phyloP scores from a whole-genome alignment of 2,797 vertebrate genomes.

The Lithobates pipiens region DNA sequence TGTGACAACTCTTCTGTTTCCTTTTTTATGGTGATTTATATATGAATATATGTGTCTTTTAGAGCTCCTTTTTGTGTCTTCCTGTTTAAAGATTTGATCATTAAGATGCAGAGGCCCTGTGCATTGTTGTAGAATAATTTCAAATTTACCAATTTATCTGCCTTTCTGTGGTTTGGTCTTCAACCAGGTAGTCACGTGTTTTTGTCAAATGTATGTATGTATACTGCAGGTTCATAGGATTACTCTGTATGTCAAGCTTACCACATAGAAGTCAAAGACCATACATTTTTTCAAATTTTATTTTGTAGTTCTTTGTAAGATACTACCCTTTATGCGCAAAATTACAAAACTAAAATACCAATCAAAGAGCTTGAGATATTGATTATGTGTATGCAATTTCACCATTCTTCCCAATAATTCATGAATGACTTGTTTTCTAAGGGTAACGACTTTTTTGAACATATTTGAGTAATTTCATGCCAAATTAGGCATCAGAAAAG shows the following conservation, averaged over 20 bases:
- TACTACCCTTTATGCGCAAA: not conserved
- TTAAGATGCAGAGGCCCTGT: too few relatives aligned
- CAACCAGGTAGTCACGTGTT: too few relatives aligned
- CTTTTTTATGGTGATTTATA: too few relatives aligned
- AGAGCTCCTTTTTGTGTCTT: too few relatives aligned
- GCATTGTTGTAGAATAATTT: too few relatives aligned
- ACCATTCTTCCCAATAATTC: constrained; percentile 7
- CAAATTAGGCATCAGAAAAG: constrained; percentile 46
- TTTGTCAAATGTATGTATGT: too few relatives aligned
- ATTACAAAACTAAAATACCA: constrained; percentile 7
- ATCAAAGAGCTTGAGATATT: constrained; percentile 23
- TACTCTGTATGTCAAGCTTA: not conserved
- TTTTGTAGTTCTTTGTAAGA: constrained; percentile 12
- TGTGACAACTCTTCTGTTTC: too few relatives aligned
- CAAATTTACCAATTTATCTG: too few relatives aligned
- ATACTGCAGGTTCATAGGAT: not conserved
- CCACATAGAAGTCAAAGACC: not conserved
- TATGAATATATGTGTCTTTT: too few relatives aligned
- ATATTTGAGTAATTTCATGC: constrained; percentile 48
- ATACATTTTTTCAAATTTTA: not conserved
- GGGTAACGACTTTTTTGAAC: constrained; percentile 7
- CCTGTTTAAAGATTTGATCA: too few relatives aligned
- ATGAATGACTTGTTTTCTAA: constrained; percentile 40
- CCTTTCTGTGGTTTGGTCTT: too few relatives aligned
- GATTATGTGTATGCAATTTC: constrained; percentile 20